These are phyloP conservation scores for Decapterus maruadsi DNA, from an alignment of 2,797 vertebrate genomes.

Conservation along the genomic window DNA sequence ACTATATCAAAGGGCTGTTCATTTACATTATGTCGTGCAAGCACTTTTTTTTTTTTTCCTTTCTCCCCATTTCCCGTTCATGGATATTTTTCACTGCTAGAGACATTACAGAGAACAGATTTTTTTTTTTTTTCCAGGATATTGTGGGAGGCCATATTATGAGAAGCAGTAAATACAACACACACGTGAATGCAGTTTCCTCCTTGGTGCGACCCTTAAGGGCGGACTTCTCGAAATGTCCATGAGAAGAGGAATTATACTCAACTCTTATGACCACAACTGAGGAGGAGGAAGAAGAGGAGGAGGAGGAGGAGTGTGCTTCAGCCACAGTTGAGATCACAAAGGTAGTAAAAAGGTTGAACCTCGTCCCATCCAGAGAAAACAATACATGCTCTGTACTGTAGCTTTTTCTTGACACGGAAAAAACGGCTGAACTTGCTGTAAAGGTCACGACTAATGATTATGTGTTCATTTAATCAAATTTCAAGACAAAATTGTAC, in stretches of 20 bases:
- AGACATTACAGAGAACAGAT: slow-evolving; percentile 29
- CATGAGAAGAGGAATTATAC: neutral
- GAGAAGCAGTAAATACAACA: slow-evolving; percentile 22
- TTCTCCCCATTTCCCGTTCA: slow-evolving; percentile 22
- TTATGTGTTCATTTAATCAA: too few relatives aligned
- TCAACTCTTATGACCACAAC: slow-evolving; percentile 5
- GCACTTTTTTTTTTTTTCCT: slow-evolving; percentile 10
- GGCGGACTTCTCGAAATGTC: neutral
- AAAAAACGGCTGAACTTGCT: neutral
- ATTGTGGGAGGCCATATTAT: neutral
- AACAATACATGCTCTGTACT: neutral
- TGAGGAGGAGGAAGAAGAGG: neutral
- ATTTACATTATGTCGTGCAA: slow-evolving; percentile 59
- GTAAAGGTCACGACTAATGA: neutral
- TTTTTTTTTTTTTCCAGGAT: slow-evolving; percentile 2
- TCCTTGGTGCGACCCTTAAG: neutral
- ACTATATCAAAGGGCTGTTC: slow-evolving; percentile 36
- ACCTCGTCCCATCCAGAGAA: neutral
- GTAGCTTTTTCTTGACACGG: too few relatives aligned
- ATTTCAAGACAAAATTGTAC: neutral
- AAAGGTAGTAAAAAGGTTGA: neutral
- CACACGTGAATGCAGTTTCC: slow-evolving; percentile 24
- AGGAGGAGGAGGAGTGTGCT: neutral
- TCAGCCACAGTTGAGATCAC: neutral
- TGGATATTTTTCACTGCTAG: slow-evolving; percentile 38